Percentiles rank a stretch among this genome's conserved stretches.
phyloP scores from a whole-genome alignment of 2,888 invertebrate genomes.

The Podotricha telesiphe region DNA sequence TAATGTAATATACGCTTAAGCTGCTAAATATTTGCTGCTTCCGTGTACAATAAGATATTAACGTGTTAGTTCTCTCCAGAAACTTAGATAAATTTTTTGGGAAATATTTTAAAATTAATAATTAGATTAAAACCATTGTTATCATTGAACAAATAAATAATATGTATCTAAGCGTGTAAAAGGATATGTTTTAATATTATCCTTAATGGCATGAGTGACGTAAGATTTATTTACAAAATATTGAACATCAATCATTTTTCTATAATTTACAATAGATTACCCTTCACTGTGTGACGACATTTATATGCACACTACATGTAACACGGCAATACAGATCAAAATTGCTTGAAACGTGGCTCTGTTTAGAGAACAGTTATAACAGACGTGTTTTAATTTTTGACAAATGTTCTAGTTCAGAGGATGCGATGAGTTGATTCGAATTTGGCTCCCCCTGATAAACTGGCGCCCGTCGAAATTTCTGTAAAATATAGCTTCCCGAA shows the following conservation, averaged over 20 bases:
- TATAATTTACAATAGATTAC: slow-evolving; percentile 12
- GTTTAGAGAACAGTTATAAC: slow-evolving; percentile 4
- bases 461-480: slow-evolving; percentile 50
- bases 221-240: neutral
- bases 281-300: neutral
- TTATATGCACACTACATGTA: neutral
- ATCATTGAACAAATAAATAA: neutral
- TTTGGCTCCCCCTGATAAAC: slow-evolving; percentile 51
- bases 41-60: too few species aligned
- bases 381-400: slow-evolving; percentile 56
- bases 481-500: slow-evolving; percentile 68
- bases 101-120: too few species aligned
- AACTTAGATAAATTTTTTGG: too few species aligned
- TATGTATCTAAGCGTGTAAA: neutral
- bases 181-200: neutral
- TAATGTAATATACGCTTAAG: too few species aligned
- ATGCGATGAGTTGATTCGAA: slow-evolving; percentile 53
- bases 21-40: too few species aligned
- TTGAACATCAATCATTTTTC: neutral
- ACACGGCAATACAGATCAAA: neutral
- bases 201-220: neutral
- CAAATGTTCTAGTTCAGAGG: slow-evolving; percentile 55
- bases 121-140: too few species aligned
- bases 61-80: too few species aligned
- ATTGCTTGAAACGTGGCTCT: neutral